phyloP scores from a whole-genome alignment of 2,888 invertebrate species.

The Morinoia aosen region DNA sequence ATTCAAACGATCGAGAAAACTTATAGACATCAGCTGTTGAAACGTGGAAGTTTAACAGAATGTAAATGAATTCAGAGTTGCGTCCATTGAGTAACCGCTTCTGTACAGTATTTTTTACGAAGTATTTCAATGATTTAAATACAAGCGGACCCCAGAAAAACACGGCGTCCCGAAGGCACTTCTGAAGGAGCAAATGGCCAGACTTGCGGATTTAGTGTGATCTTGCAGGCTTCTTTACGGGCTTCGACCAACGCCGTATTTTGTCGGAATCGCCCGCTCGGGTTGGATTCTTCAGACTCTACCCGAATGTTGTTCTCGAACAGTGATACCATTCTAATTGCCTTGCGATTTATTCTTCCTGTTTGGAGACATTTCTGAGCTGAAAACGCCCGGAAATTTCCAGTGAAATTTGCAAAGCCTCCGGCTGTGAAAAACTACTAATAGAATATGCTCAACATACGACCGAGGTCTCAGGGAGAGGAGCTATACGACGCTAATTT shows the following conservation, averaged over 20 bases:
- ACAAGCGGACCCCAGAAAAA: not conserved
- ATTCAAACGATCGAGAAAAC: not conserved
- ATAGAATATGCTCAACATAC: too few relatives aligned
- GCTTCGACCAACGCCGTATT: constrained; percentile 35
- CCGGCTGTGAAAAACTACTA: too few relatives aligned
- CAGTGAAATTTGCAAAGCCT: too few relatives aligned
- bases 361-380: too few relatives aligned
- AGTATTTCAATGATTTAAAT: not conserved
- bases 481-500: too few relatives aligned
- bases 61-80: not conserved
- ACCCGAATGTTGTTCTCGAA: not conserved
- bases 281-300: not conserved
- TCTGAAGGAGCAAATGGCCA: constrained; percentile 21
- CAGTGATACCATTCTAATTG: constrained; percentile 49
- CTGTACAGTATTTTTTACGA: not conserved
- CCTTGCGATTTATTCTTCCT: too few relatives aligned
- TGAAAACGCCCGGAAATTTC: too few relatives aligned
- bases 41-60: not conserved
- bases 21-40: not conserved
- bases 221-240: constrained; percentile 38
- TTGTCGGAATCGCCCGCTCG: constrained; percentile 14
- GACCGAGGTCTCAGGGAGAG: too few relatives aligned
- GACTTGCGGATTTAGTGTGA: constrained; percentile 45
- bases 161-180: not conserved
- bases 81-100: not conserved